These are phyloP conservation scores for Boleophthalmus pectinirostris DNA, from an alignment of 2,113 vertebrate species.

Conservation along the genomic window DNA sequence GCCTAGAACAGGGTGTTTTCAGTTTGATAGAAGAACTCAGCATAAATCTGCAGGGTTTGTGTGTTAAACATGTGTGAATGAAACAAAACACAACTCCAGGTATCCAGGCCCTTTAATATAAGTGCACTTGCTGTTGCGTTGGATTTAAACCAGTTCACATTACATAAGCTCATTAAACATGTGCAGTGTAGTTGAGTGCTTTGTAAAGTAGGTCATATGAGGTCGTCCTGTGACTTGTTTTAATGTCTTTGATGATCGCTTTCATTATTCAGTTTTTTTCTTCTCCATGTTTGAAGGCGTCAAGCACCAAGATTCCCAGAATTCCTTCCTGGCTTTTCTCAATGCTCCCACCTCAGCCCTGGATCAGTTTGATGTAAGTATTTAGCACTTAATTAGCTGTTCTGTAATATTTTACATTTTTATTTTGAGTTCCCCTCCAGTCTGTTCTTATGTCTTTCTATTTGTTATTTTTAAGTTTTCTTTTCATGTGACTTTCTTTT, in stretches of 20 bases:
- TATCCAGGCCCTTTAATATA: neutral
- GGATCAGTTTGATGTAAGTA: conserved; percentile 97
- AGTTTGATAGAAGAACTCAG: no score
- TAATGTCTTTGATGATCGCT: conserved; percentile 43
- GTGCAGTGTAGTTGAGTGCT: conserved; percentile 16
- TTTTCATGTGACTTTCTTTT: conserved; percentile 64
- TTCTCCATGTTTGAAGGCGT: conserved; percentile 83
- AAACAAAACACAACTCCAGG: no score
- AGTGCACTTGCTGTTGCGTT: neutral
- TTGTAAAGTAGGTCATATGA: conserved; percentile 39
- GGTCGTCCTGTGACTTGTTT: conserved; percentile 50
- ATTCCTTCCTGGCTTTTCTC: conserved; percentile 98
- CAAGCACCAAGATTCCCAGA: conserved; percentile 99
- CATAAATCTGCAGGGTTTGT: no score
- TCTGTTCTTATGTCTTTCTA: conserved; percentile 25
- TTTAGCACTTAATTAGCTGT: neutral
- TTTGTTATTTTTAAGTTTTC: conserved; percentile 27
- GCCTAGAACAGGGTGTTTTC: no score
- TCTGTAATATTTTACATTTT: neutral
- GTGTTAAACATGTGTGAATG: no score
- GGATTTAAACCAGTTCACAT: neutral
- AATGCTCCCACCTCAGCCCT: conserved; percentile 93
- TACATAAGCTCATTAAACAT: conserved; percentile 6
- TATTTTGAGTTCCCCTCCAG: neutral
- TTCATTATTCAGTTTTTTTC: conserved; percentile 35